phyloP scores from a whole-genome alignment of 2,888 invertebrate species.

The Stenchaetothrips biformis region DNA sequence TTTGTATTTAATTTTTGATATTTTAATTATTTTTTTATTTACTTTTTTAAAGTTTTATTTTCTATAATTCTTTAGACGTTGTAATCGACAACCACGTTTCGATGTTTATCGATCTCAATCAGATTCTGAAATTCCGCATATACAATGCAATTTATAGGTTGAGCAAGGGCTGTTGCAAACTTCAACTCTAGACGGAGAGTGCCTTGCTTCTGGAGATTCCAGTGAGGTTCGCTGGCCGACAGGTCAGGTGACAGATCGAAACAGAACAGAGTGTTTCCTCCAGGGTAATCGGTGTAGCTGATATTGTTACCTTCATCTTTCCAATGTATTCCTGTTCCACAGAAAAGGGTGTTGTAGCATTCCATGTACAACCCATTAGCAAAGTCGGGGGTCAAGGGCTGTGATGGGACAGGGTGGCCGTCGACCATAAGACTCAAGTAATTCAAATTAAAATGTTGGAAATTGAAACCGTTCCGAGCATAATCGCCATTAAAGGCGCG shows the following conservation, averaged over 20 bases:
- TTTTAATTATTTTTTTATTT: no score
- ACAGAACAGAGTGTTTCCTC: conserved; percentile 37
- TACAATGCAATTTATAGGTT: conserved; percentile 38
- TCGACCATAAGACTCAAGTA: conserved; percentile 27
- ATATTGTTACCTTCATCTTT: no score
- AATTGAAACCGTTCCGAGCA: conserved; percentile 23
- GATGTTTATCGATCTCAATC: conserved; percentile 39
- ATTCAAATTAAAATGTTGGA: conserved; percentile 34
- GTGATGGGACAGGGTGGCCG: conserved; percentile 36
- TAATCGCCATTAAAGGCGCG: background rate
- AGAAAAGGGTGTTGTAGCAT: conserved; percentile 39
- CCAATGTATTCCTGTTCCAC: no score
- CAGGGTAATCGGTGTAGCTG: conserved; percentile 31
- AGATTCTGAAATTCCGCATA: conserved; percentile 41
- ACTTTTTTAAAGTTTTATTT: background rate
- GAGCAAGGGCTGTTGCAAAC: conserved; percentile 35
- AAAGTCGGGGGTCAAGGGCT: conserved; percentile 29
- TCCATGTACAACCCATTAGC: conserved; percentile 34
- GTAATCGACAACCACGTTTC: conserved; percentile 36
- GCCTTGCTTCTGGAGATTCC: background rate
- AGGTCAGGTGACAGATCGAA: conserved; percentile 40
- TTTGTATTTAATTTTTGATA: no score
- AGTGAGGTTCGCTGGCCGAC: conserved; percentile 33
- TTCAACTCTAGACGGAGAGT: conserved; percentile 11
- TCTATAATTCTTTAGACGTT: conserved; percentile 31